These are phyloP conservation scores for Pseudeuparius sepicola DNA, from an alignment of 2,888 invertebrate species.

Conservation along the genomic window DNA sequence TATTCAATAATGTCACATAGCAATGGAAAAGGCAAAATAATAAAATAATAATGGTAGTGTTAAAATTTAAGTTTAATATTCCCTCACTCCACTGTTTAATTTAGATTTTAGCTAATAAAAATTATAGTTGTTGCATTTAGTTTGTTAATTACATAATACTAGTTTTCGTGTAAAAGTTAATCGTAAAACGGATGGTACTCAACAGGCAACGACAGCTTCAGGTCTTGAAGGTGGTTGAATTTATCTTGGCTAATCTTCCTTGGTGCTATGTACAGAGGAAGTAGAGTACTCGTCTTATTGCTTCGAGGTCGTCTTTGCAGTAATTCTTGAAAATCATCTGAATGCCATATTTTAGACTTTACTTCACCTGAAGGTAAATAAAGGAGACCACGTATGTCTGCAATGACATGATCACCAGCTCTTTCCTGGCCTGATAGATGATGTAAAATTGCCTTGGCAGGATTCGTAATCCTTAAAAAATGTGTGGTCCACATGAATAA, in stretches of 20 bases:
- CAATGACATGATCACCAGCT: background rate
- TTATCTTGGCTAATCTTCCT: background rate
- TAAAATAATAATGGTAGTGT: too few species aligned
- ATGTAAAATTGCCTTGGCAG: background rate
- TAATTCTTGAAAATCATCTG: background rate
- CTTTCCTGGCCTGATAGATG: conserved; percentile 1
- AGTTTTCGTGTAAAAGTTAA: background rate
- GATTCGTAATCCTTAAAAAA: background rate
- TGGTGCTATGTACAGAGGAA: background rate
- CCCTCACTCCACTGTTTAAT: too few species aligned
- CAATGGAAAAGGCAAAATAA: too few species aligned
- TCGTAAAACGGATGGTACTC: background rate
- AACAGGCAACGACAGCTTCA: background rate
- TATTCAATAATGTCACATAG: too few species aligned
- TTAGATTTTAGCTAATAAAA: too few species aligned
- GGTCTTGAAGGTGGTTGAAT: background rate
- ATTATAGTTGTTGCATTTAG: too few species aligned
- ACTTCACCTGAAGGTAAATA: background rate
- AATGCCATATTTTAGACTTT: background rate
- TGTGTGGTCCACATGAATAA: background rate
- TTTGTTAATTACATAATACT: background rate
- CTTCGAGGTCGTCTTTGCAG: conserved; percentile 1
- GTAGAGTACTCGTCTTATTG: too few species aligned
- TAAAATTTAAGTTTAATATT: too few species aligned
- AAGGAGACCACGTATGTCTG: background rate